Base-by-base conservation (phyloP, 2,113 vertebrate genomes). In the Amblyornis subalaris region DNA sequence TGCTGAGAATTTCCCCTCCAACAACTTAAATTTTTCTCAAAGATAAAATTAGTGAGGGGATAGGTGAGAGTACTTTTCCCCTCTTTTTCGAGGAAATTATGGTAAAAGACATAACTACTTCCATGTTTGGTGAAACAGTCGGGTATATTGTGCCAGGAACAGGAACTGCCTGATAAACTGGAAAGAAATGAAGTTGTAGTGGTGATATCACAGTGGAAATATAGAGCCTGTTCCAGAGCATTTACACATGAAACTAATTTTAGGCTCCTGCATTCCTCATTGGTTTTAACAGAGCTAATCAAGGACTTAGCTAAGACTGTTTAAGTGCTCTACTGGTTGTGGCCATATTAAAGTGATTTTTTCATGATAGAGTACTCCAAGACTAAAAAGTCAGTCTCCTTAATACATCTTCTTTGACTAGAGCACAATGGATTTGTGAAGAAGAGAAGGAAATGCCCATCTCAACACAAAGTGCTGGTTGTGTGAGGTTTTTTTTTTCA, bases 91-190 rank as follows among this genome's bases (percentile, higher is more conserved):
- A 60, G 35, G 15, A 69, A 50, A 44, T 76, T 17, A 12, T 12
- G 24, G 17, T 75, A 40, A 45, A 51, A 71, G 42, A 21, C 0
- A 0, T 24, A 67, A 36, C 16, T 40, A 19, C 10, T 55, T 47
- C 28, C 0, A 2, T 6, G 2, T 77, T 57, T 64, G 44, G 17
- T 69, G 45, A 64, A 64, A 75, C 20, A 48, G 28, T 64, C 0
- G 0, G 11, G 5, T 44, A 3, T 53, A 8, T 82, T 87, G 50
- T 74, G 23, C 26, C 38, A 81, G 38, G 87, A 80, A 22, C 16
- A 67, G 38, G 31, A 91, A 53, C 47, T 78, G 14, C 12, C 40
- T 81, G 47, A 45, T 66, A 64, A 90, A 89, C 51, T 62, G 53
- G 14, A 55, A 79, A 75, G 24, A 88, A 81, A 17, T 57, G 5